Evolutionary conservation across 1,140 invertebrate genomes (phyloP), one percentile per base, ranked within the genome.

Genomic region (Cydia fagiglandana): DNA sequence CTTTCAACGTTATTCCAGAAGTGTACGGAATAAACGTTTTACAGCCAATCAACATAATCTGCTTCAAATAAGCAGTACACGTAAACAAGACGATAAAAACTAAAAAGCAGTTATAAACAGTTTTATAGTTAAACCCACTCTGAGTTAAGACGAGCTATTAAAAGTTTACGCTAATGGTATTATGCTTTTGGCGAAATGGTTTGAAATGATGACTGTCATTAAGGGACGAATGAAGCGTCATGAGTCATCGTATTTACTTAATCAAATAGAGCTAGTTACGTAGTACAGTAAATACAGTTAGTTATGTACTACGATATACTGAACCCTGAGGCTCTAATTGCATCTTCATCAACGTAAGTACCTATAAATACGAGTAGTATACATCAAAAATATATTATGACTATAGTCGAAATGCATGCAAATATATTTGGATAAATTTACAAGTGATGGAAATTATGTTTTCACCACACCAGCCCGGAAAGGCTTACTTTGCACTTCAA

Each of bases 51-150:
- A 70, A 70, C 30, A 61, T 61, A 61, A 61, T 61, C 56, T 61
- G 56, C 56, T 61, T 61, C 34, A 70, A 70, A 70, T 70, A 70
- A 34, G 34, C 66, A 70, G 34, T 38, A 70, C n/a, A 70, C 56
- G 64, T 73, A 74, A 74, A 64, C 68, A 77, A 47, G 73, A 75
- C 41, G 75, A 73, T 79, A 77, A 77, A 53, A 75, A 76, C 74
- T 28, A 73, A 78, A 78, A 64, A 74, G 50, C 68, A 78, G 64
- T 77, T 77, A 75, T 75, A 78, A 78, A 80, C 75, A 68, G 78
- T 77, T 83, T 83, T 78, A 83, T 83, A 79, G 78, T 83, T 50
- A 75, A 82, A 79, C 75, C 61, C 81, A 77, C 79, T 79, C 77
- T 70, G 75, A 74, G 28, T 50, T 56, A 75, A 75, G 80, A 74